Evolutionary conservation across 2,888 invertebrate species (phyloP).

Genomic region (Pristionchus mayeri): DNA sequence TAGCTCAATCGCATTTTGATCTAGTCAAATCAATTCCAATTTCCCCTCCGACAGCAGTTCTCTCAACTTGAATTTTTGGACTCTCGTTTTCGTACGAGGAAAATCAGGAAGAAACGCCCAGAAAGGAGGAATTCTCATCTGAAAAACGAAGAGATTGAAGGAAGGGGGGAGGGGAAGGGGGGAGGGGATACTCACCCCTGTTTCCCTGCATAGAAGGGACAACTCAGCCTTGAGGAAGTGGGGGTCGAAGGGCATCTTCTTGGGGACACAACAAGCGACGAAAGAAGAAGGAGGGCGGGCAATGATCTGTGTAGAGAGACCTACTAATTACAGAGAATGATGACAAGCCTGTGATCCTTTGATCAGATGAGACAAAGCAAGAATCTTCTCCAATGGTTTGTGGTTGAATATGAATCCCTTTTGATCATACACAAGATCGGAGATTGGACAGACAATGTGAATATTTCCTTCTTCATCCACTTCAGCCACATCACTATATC

Average conservation of each 20-base stretch:
- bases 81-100: conserved; percentile 35
- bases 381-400: conserved; percentile 37
- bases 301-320: background rate
- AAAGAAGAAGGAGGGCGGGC: background rate
- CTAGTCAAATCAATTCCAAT: conserved; percentile 5
- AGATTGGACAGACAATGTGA: background rate
- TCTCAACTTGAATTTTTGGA: conserved; percentile 45
- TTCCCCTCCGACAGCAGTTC: conserved; percentile 30
- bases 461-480: conserved; percentile 26
- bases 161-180: background rate
- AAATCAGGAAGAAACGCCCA: conserved; percentile 36
- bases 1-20: background rate
- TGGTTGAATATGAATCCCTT: conserved; percentile 36
- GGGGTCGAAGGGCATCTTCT: conserved; percentile 25
- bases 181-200: conserved; percentile 21
- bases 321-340: background rate
- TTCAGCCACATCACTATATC: conserved; percentile 43
- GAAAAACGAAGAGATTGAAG: background rate
- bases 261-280: conserved; percentile 41
- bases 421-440: conserved; percentile 31
- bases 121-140: conserved; percentile 41
- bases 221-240: conserved; percentile 33
- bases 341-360: conserved; percentile 47
- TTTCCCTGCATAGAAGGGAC: conserved; percentile 19
- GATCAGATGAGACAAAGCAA: conserved; percentile 4